phyloP scores from a whole-genome alignment of 2,888 invertebrate species.

The Alcis repandata region DNA sequence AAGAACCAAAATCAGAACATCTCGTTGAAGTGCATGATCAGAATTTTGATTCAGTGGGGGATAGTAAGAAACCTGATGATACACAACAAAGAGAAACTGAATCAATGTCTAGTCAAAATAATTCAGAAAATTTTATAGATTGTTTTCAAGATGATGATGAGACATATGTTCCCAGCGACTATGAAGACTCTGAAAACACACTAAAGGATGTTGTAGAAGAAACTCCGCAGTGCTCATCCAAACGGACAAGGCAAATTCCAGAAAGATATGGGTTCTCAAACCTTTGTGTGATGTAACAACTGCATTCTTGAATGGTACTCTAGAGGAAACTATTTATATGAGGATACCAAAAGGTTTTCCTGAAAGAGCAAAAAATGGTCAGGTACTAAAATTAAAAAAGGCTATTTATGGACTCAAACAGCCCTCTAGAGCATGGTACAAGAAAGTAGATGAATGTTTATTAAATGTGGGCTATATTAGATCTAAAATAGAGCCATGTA shows the following conservation, averaged over 20 bases:
- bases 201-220: no score
- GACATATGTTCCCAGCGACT: no score
- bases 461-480: not conserved
- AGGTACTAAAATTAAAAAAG: not conserved
- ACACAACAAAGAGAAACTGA: no score
- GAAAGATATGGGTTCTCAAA: not conserved
- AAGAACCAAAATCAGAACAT: not conserved
- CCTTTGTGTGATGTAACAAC: not conserved
- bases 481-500: not conserved
- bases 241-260: not conserved
- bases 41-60: no score
- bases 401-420: not conserved
- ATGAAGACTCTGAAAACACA: no score
- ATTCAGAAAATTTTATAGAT: no score
- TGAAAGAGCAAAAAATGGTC: not conserved
- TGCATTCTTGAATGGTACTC: not conserved
- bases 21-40: rapidly evolving
- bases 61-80: no score
- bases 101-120: no score
- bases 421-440: not conserved
- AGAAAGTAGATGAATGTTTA: not conserved
- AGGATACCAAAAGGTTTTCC: not conserved
- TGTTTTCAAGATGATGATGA: no score
- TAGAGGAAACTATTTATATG: not conserved
- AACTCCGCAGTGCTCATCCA: no score